Percentiles rank a stretch among this genome's conserved stretches.
These are phyloP conservation scores for Drosophila basisetae DNA, from an alignment of 2,888 invertebrate species.

Conservation along the genomic window DNA sequence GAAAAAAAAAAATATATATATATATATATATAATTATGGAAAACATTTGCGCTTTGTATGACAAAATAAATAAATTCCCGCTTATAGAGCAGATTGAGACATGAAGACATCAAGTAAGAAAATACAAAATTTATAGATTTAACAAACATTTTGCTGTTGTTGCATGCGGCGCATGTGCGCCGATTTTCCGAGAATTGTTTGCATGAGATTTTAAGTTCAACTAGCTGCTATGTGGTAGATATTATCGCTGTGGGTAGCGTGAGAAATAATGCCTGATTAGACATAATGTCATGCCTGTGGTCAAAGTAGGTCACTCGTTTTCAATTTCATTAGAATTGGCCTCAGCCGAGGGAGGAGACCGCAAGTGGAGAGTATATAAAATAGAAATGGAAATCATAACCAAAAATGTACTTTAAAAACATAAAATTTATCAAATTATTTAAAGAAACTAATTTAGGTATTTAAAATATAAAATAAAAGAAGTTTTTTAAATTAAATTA, in stretches of 20 bases:
- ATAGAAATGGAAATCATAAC: background rate
- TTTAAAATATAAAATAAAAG: background rate
- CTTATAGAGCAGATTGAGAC: conserved; percentile 26
- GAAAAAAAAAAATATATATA: conserved; percentile 9
- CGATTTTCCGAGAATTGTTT: conserved; percentile 46
- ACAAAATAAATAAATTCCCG: conserved; percentile 20
- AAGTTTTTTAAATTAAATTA: no score
- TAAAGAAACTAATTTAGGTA: fast-evolving
- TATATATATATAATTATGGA: conserved; percentile 19
- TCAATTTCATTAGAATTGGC: conserved; percentile 45
- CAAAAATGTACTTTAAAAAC: background rate
- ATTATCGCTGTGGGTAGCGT: conserved; percentile 46
- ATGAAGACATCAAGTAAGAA: conserved; percentile 1
- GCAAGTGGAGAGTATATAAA: background rate
- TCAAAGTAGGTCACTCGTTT: conserved; percentile 47
- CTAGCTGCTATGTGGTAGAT: conserved; percentile 15
- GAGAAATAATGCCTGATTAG: conserved; percentile 34
- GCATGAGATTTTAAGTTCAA: conserved; percentile 15
- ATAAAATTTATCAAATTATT: background rate
- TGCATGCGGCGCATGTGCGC: conserved; percentile 42
- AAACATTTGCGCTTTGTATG: conserved; percentile 28
- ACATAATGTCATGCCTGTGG: conserved; percentile 12
- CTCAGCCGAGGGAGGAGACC: conserved; percentile 3
- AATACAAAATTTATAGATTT: background rate
- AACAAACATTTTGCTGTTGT: conserved; percentile 31